These are phyloP conservation scores for Lophotriccus pileatus DNA, from an alignment of 2,797 vertebrate genomes.

Conservation along the genomic window DNA sequence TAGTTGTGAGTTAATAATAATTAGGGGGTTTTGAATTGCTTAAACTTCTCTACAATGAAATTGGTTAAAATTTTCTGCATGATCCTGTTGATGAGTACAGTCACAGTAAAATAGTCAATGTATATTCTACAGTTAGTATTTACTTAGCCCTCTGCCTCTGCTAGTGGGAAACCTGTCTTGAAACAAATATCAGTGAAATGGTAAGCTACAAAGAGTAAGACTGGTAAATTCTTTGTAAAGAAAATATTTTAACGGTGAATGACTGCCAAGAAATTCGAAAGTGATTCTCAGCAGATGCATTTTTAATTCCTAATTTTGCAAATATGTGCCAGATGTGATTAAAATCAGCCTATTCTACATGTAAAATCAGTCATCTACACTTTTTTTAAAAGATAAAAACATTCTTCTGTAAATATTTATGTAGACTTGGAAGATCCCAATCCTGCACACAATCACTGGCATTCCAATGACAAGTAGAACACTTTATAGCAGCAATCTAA, in stretches of 20 bases:
- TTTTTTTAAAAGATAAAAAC: not conserved
- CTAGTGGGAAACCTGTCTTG: not conserved
- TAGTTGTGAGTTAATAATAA: not conserved
- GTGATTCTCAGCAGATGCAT: not conserved
- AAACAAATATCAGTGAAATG: not conserved
- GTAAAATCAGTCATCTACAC: not conserved
- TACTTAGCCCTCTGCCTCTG: not conserved
- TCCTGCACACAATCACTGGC: not conserved
- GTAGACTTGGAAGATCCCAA: not conserved
- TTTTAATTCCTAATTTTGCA: constrained; percentile 31
- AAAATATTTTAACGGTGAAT: constrained; percentile 27
- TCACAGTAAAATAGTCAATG: not conserved
- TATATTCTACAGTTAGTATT: not conserved
- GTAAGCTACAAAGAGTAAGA: not conserved
- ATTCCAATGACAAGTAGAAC: not conserved
- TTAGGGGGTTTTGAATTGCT: not conserved
- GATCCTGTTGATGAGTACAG: not conserved
- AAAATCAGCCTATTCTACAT: not conserved
- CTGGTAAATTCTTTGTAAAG: constrained; percentile 12
- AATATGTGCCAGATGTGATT: not conserved
- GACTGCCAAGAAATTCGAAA: constrained; percentile 21
- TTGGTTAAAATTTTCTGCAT: not conserved
- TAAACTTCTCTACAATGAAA: not conserved
- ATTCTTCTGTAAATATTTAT: not conserved
- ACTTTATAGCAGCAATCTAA: not conserved